These are phyloP conservation scores for Penaeus monodon DNA, from an alignment of 2,888 invertebrate species.

Conservation along the genomic window DNA sequence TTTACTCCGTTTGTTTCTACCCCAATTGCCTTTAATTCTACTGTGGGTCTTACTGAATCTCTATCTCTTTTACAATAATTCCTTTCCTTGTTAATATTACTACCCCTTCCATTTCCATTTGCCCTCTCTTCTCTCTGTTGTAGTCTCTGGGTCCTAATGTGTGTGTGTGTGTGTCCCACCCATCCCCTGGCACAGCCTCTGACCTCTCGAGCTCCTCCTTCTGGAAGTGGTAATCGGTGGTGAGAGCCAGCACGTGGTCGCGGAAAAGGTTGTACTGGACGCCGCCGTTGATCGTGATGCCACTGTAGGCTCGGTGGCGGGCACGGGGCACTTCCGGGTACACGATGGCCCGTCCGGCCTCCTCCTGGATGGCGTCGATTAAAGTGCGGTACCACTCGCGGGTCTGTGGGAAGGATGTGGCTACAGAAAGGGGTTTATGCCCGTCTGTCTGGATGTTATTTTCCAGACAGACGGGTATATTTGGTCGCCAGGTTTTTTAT, in stretches of 20 bases:
- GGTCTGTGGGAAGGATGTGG: not conserved
- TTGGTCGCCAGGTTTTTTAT: too few species aligned
- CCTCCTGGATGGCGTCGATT: not conserved
- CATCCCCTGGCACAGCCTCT: not conserved
- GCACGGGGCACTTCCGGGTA: constrained; percentile 61
- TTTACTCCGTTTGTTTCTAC: too few species aligned
- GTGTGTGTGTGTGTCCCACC: too few species aligned
- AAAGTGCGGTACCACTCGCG: constrained; percentile 32
- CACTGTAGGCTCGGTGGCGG: constrained; percentile 53
- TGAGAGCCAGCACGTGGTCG: constrained; percentile 52
- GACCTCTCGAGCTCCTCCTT: constrained; percentile 48
- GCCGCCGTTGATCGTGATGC: constrained; percentile 37
- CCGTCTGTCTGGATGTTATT: too few species aligned
- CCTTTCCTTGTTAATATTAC: too few species aligned
- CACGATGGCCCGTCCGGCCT: constrained; percentile 25
- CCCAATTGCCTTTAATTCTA: too few species aligned
- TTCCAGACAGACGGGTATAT: too few species aligned
- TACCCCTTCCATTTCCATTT: too few species aligned
- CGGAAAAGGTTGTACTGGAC: constrained; percentile 58
- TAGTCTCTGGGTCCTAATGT: too few species aligned
- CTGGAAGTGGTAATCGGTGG: constrained; percentile 49
- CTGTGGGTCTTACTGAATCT: too few species aligned
- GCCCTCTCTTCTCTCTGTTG: too few species aligned
- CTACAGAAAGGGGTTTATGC: not conserved
- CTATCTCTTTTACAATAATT: too few species aligned